phyloP scores from a whole-genome alignment of 1,140 invertebrate genomes.

The Pollicipes pollicipes region DNA sequence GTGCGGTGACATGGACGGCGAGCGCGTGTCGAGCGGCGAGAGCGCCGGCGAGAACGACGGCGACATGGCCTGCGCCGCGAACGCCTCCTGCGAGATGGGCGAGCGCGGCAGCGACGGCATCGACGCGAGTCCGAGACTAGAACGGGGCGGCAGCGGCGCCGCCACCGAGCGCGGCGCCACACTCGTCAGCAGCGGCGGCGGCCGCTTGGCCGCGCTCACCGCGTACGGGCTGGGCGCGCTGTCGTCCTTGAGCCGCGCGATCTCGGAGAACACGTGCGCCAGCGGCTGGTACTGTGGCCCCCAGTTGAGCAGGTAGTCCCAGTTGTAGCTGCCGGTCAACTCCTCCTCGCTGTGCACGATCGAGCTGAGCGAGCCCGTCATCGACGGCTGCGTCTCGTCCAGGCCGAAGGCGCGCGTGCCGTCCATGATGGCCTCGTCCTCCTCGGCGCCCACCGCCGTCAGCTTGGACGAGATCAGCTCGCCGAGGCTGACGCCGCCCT shows the following conservation, averaged over 20 bases:
- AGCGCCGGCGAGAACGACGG: constrained; percentile 85
- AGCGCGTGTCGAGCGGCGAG: constrained; percentile 76
- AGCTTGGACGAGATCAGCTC: constrained; percentile 79
- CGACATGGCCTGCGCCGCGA: constrained; percentile 74
- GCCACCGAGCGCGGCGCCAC: constrained; percentile 65
- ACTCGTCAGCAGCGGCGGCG: constrained; percentile 37
- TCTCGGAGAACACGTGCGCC: constrained; percentile 92
- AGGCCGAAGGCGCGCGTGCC: constrained; percentile 36
- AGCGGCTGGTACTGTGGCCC: constrained; percentile 92
- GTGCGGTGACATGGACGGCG: constrained; percentile 51
- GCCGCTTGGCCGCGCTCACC: constrained; percentile 40
- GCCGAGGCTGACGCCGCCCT: constrained; percentile 51
- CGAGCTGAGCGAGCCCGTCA: constrained; percentile 83
- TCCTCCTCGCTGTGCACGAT: constrained; percentile 90
- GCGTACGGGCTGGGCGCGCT: constrained; percentile 46
- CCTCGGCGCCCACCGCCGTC: constrained; percentile 45
- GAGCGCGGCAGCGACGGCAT: constrained; percentile 62
- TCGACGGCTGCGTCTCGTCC: constrained; percentile 50
- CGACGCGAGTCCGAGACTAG: constrained; percentile 18
- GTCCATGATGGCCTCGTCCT: constrained; percentile 29
- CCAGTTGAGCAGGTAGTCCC: constrained; percentile 95
- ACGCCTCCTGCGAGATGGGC: constrained; percentile 66
- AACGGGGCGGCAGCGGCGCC: constrained; percentile 34
- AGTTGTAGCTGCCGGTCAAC: constrained; percentile 92
- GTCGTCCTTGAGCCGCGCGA: constrained; percentile 87